phyloP scores from a whole-genome alignment of 2,113 vertebrate species.

The Melanocharis versteri region DNA sequence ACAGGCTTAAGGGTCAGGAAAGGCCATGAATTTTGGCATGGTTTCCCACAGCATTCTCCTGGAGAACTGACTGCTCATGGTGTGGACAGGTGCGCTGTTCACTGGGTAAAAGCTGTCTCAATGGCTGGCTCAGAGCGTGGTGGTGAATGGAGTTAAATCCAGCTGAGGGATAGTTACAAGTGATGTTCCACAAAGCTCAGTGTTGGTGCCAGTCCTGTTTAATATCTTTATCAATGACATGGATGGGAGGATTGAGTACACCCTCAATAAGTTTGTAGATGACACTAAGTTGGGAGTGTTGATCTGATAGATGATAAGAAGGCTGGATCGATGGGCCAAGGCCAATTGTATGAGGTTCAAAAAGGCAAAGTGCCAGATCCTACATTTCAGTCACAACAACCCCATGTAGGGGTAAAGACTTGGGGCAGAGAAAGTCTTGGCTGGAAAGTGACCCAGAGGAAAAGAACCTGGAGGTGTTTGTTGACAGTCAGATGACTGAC shows the following conservation, averaged over 20 bases:
- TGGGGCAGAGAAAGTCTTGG: background rate
- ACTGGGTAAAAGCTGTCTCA: background rate
- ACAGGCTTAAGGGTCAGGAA: background rate
- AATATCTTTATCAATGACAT: background rate
- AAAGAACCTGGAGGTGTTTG: background rate
- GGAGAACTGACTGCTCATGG: background rate
- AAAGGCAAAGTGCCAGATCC: background rate
- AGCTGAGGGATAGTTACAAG: background rate
- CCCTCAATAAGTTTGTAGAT: background rate
- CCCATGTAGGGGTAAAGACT: background rate
- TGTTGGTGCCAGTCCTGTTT: background rate
- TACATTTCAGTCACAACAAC: background rate
- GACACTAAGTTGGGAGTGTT: background rate
- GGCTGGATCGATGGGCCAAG: background rate
- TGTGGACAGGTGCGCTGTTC: background rate
- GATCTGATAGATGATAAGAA: background rate
- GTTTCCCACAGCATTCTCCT: background rate
- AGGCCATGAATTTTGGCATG: background rate
- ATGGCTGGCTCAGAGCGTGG: background rate
- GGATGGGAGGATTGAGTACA: background rate
- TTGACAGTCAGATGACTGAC: background rate
- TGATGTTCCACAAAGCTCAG: background rate
- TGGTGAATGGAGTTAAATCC: background rate
- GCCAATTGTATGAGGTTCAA: background rate
- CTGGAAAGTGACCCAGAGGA: background rate